A percentile compares a stretch with the other conserved stretches of the same genome.
Conservation (phyloP, 2,113 vertebrate species). For the Aptenodytes forsteri region DNA sequence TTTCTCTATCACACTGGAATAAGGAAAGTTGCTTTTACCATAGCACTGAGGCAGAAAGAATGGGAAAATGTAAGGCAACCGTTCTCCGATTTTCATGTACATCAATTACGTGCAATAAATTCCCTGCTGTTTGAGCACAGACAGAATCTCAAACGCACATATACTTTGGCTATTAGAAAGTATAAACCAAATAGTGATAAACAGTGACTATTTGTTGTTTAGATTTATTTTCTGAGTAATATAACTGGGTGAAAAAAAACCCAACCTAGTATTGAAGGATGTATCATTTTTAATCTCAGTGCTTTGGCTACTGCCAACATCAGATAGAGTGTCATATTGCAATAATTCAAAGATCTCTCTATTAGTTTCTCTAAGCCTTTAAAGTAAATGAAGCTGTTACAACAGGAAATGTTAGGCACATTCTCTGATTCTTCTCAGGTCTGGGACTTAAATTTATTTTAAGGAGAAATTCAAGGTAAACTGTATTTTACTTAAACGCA, state of each 20-base stretch:
- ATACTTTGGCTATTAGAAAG: constrained; percentile 76
- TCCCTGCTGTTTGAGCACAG: constrained; percentile 50
- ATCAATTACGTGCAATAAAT: constrained; percentile 77
- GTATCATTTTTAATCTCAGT: constrained; percentile 81
- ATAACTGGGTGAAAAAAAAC: constrained; percentile 54
- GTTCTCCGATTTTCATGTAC: constrained; percentile 63
- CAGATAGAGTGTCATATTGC: constrained; percentile 75
- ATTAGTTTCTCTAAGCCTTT: constrained; percentile 79
- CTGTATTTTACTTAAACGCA: constrained; percentile 68
- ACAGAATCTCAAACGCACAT: constrained; percentile 76
- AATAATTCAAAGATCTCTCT: constrained; percentile 83
- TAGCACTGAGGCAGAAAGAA: constrained; percentile 49
- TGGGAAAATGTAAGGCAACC: constrained; percentile 65
- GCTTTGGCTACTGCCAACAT: constrained; percentile 75
- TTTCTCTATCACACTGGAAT: not conserved
- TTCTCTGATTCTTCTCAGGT: constrained; percentile 67
- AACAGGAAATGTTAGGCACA: constrained; percentile 53
- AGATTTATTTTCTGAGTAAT: constrained; percentile 79
- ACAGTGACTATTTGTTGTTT: constrained; percentile 74
- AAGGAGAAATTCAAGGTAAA: constrained; percentile 72
- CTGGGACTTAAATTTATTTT: constrained; percentile 71
- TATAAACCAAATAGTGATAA: constrained; percentile 78
- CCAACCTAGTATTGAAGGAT: constrained; percentile 70
- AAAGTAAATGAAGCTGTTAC: constrained; percentile 77
- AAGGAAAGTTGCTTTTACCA: constrained; percentile 20